These are phyloP conservation scores for Orchesella flavescens DNA, from an alignment of 2,888 invertebrate species.

Conservation along the genomic window DNA sequence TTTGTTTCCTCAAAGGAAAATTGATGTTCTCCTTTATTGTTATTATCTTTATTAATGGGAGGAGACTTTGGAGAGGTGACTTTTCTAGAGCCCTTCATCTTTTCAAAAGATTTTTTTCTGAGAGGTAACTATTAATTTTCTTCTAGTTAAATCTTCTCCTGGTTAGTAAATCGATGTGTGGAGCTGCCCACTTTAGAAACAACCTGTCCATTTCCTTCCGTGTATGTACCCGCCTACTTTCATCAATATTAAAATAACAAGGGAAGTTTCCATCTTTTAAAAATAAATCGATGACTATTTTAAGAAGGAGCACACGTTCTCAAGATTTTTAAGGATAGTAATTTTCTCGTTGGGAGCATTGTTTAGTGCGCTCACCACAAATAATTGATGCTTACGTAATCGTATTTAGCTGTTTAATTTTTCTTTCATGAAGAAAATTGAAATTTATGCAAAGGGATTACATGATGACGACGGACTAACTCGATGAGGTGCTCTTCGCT, in stretches of 20 bases:
- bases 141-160: too few species aligned
- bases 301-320: not conserved
- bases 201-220: too few species aligned
- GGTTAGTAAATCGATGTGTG: too few species aligned
- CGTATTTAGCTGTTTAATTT: too few species aligned
- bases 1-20: constrained; percentile 27
- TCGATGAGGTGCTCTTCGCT: too few species aligned
- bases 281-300: not conserved
- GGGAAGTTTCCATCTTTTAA: constrained; percentile 24
- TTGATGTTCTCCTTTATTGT: constrained; percentile 33
- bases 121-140: not conserved
- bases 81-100: constrained; percentile 13
- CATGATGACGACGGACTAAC: too few species aligned
- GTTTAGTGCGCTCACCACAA: not conserved
- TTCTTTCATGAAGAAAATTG: not conserved
- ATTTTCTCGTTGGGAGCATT: constrained; percentile 4
- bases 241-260: constrained; percentile 28
- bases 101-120: not conserved
- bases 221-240: constrained; percentile 33
- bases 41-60: constrained; percentile 30
- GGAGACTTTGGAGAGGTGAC: constrained; percentile 14
- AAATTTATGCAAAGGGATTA: not conserved
- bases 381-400: too few species aligned
- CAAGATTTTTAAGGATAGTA: not conserved
- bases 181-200: too few species aligned